phyloP scores from a whole-genome alignment of 1,140 invertebrate genomes.

The Trichonephila clavata region DNA sequence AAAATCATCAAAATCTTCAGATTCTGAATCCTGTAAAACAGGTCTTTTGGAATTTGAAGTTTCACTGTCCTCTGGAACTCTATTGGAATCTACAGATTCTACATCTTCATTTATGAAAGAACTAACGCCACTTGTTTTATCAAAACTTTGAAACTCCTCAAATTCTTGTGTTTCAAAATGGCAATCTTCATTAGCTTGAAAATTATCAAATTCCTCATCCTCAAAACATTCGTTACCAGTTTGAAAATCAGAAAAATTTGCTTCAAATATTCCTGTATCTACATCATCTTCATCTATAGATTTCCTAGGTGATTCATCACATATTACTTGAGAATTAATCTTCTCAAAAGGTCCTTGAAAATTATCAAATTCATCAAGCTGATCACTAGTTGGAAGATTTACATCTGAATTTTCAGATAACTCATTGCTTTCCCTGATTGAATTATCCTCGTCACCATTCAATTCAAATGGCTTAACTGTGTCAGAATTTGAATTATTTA shows the following conservation, averaged over 20 bases:
- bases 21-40: neutral
- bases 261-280: slow-evolving; percentile 21
- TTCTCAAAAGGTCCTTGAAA: neutral
- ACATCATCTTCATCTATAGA: neutral
- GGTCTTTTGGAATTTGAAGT: neutral
- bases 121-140: neutral
- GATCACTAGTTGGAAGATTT: neutral
- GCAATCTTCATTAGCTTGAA: neutral
- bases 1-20: slow-evolving; percentile 74
- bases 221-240: neutral
- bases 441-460: neutral
- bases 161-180: neutral
- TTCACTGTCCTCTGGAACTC: neutral
- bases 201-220: neutral
- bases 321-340: neutral
- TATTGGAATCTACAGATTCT: neutral
- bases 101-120: neutral
- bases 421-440: neutral
- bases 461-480: neutral
- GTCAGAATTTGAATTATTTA: neutral
- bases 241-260: slow-evolving; percentile 40
- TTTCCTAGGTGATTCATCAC: neutral
- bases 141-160: slow-evolving; percentile 56
- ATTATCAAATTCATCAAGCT: slow-evolving; percentile 45
- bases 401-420: neutral